Evolutionary conservation across 2,797 vertebrate genomes (phyloP).

Genomic region (Sebastes dallii): DNA sequence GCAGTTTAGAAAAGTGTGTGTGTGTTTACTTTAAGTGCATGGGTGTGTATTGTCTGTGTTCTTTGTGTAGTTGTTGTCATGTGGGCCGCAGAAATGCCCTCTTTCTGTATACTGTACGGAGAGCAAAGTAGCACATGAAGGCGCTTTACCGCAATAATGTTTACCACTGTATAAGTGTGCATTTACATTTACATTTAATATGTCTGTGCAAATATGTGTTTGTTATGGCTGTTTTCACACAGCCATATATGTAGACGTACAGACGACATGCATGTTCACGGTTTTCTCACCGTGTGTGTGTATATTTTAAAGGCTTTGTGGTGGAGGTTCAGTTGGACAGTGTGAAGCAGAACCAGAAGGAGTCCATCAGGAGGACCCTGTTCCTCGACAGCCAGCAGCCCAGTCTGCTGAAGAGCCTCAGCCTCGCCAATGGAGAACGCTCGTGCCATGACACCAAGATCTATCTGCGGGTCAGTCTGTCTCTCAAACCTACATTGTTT

Average conservation of each 20-base stretch:
- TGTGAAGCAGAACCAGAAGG: constrained; percentile 85
- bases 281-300: neutral
- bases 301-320: constrained; percentile 78
- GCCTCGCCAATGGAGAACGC: constrained; percentile 77
- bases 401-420: constrained; percentile 75
- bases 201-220: neutral
- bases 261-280: neutral
- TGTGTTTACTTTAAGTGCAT: constrained; percentile 39
- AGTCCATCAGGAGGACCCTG: constrained; percentile 84
- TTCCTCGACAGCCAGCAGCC: constrained; percentile 86
- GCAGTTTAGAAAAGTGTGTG: constrained; percentile 49
- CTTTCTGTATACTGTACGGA: neutral
- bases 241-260: neutral
- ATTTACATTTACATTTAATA: neutral
- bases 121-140: constrained; percentile 6
- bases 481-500: neutral
- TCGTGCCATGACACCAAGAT: constrained; percentile 85
- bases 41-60: constrained; percentile 46
- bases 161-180: neutral
- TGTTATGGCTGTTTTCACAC: neutral
- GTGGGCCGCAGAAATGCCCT: constrained; percentile 4
- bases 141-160: neutral
- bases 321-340: constrained; percentile 90
- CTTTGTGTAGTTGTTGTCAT: constrained; percentile 30
- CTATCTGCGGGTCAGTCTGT: constrained; percentile 87